phyloP scores from a whole-genome alignment of 2,888 invertebrate species.

The Dione juno region DNA sequence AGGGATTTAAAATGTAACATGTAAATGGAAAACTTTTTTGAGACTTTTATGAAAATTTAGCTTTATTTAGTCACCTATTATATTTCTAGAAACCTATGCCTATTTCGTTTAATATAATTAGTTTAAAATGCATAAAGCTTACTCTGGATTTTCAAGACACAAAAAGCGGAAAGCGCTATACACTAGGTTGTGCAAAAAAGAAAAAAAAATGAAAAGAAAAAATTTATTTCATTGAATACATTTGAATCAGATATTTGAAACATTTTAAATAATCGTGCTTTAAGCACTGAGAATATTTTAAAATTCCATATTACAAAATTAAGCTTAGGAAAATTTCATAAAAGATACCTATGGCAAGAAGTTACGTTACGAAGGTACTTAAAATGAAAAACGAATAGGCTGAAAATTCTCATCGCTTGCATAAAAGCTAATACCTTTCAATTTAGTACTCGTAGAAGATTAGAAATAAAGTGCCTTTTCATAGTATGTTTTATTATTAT shows the following conservation, averaged over 20 bases:
- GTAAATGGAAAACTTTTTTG: constrained; percentile 7
- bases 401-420: constrained; percentile 8
- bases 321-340: neutral
- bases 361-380: too few relatives aligned
- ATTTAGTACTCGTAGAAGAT: neutral
- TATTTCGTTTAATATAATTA: constrained; percentile 4
- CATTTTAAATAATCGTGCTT: neutral
- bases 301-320: too few relatives aligned
- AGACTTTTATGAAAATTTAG: neutral
- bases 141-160: too few relatives aligned
- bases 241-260: too few relatives aligned
- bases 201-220: too few relatives aligned
- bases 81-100: neutral
- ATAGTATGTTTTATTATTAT: neutral
- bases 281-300: too few relatives aligned
- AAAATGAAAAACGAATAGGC: constrained; percentile 12
- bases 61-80: constrained; percentile 2
- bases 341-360: neutral
- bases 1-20: constrained; percentile 20
- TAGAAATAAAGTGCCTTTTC: neutral
- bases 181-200: too few relatives aligned
- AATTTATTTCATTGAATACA: too few relatives aligned
- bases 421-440: constrained; percentile 13
- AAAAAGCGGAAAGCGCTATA: too few relatives aligned
- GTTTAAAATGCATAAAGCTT: too few relatives aligned